Evolutionary conservation across 2,797 vertebrate genomes (phyloP).

Genomic region (Lagocephalus sceleratus): DNA sequence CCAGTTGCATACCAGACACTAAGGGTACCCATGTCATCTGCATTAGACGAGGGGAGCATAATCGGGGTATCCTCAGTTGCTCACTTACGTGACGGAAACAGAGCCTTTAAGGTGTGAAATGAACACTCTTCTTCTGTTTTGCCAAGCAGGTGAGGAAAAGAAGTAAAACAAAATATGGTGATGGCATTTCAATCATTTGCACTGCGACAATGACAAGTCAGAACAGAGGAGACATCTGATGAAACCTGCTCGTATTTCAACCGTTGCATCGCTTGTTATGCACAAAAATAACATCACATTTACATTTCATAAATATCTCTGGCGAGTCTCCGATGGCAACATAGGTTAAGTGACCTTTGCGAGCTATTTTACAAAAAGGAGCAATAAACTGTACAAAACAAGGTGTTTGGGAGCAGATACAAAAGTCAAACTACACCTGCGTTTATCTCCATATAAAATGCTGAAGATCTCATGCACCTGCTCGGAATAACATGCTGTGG

Average conservation of each 20-base stretch:
- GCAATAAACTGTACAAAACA: conserved; percentile 74
- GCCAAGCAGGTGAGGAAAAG: conserved; percentile 97
- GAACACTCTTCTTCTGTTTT: conserved; percentile 99
- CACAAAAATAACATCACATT: conserved; percentile 73
- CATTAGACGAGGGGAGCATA: conserved; percentile 82
- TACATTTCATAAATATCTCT: conserved; percentile 67
- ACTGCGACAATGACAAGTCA: conserved; percentile 77
- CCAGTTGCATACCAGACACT: conserved; percentile 75
- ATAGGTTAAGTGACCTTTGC: conserved; percentile 64
- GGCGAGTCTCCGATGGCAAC: conserved; percentile 68
- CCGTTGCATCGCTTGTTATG: conserved; percentile 72
- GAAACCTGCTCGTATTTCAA: conserved; percentile 68
- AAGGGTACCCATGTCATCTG: conserved; percentile 80
- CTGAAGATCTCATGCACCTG: conserved; percentile 71
- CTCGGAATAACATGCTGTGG: conserved; percentile 77
- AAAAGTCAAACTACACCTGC: conserved; percentile 70
- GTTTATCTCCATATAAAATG: conserved; percentile 64
- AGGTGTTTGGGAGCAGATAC: conserved; percentile 75
- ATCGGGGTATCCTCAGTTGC: conserved; percentile 95
- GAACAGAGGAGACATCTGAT: conserved; percentile 68
- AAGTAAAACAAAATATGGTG: conserved; percentile 86
- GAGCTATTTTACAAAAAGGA: conserved; percentile 74
- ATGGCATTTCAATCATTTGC: conserved; percentile 86
- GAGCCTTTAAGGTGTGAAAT: conserved; percentile 99
- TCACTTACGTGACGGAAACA: conserved; percentile 99